Evolutionary conservation across 1,140 invertebrate genomes (phyloP), one percentile per base, ranked within the genome.

Genomic region (Streblospio benedicti): DNA sequence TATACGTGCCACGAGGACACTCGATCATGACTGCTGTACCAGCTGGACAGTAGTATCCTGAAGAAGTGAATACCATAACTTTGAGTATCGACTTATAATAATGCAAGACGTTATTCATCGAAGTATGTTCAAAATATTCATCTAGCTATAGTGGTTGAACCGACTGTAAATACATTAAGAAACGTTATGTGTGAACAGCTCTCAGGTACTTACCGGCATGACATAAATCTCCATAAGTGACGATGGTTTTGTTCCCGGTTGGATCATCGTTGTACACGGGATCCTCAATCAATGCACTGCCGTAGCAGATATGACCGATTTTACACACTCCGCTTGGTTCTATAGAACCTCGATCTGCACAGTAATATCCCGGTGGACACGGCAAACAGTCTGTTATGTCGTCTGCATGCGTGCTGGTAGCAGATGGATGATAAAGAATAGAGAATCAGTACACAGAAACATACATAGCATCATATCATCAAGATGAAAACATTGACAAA

Each of bases 301-400:
- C 66, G 28, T 65, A 76, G 63, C 74, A 76, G 53, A 76, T 74
- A 52, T 76, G 74, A 1, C 72, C 74, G 20, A 70, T 71, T 32
- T 66, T 68, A 63, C 74, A 76, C 6, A 57, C 59, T 9, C 72
- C 74, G 0, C 67, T 66, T 0, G 71, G 67, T 14, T 64, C 64
- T 2, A 57, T 68, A 2, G 68, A 59, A 6, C 72, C 73, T 18
- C 66, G 49, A 59, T 72, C 66, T 41, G 67, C 64, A 58, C 73
- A 75, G 61, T 73, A 75, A 54, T 63, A 70, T 5, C 73, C 73
- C 0, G 64, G 28, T 6, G 70, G 71, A 60, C 73, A 75, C 41
- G 56, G 55, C 6, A 64, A 64, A 59, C 73, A 75, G 59, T 74
- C 65, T n/a, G 57, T 58, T 2, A 71, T 52, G 27, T 60, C 59